These are phyloP conservation scores for Microdon myrmicae DNA, from an alignment of 2,888 invertebrate species.

Conservation along the genomic window DNA sequence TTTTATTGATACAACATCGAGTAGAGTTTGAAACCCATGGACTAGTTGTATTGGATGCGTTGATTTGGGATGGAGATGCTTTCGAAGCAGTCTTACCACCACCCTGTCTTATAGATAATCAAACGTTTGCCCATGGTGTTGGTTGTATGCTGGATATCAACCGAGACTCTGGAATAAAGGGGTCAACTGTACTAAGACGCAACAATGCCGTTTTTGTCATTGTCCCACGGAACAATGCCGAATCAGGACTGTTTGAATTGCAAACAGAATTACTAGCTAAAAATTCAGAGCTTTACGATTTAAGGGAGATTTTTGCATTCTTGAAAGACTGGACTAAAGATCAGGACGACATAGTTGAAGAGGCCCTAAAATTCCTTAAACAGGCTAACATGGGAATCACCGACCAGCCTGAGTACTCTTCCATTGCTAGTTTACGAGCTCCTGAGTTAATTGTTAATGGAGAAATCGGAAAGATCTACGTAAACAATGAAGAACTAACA, in stretches of 20 bases:
- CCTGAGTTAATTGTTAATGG: conserved; percentile 56
- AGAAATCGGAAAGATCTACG: conserved; percentile 55
- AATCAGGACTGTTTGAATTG: conserved; percentile 61
- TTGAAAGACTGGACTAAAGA: conserved; percentile 59
- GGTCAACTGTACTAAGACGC: conserved; percentile 58
- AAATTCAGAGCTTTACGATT: conserved; percentile 60
- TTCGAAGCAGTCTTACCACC: conserved; percentile 62
- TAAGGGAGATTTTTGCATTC: conserved; percentile 59
- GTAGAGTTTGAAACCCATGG: conserved; percentile 63
- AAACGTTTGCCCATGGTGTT: conserved; percentile 56
- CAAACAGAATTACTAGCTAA: conserved; percentile 59
- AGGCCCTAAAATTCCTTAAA: conserved; percentile 51
- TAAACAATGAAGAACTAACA: conserved; percentile 60
- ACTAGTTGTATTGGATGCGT: conserved; percentile 61
- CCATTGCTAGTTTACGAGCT: conserved; percentile 53
- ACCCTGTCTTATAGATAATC: conserved; percentile 59
- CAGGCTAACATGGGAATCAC: not conserved
- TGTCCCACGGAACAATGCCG: conserved; percentile 60
- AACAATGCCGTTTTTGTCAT: conserved; percentile 58
- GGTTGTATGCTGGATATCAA: conserved; percentile 62
- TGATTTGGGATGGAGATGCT: conserved; percentile 66
- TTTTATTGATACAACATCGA: conserved; percentile 66
- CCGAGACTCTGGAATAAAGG: conserved; percentile 59
- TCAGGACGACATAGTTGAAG: conserved; percentile 56
- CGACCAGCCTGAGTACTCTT: conserved; percentile 11